Evolutionary conservation across 2,888 invertebrate species (phyloP), one percentile per base, ranked within the genome.

Genomic region (Rotaria magnacalcarata): DNA sequence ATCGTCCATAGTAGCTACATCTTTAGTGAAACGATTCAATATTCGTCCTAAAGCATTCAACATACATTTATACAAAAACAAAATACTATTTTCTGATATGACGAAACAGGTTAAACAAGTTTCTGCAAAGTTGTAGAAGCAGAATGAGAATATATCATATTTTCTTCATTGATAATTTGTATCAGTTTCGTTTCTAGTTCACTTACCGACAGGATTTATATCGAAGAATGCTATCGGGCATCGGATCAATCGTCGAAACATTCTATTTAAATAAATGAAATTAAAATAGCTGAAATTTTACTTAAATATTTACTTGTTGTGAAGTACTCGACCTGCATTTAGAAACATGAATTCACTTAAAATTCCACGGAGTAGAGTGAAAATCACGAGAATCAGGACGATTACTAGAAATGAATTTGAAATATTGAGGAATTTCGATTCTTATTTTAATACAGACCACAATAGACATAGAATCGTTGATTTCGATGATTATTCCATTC

Each of bases 261-360:
- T 54, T 54, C 54, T 54, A 54, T 14, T 67, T 19, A 67, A 27
- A 67, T 67, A 27, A n/a, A 67, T 10, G 6, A 27, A 67, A 34
- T 27, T 27, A 5, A 5, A 54, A 54, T 4, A 67, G 10, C 3
- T 1, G 14, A 11, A 14, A 67, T 19, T 27, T n/a, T 5, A 7
- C 14, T 27, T 67, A 52, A 52, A 52, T n/a, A 41, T 11, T 47
- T n/a, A 80, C 80, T 24, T 43, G 19, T 80, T 43, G 34, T 80
- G 80, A 43, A 80, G 47, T 80, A 80, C 47, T 80, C 80, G 24
- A 16, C 47, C 80, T 47, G 80, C 80, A 80, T 80, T 80, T n/a
- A 80, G n/a, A 47, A 7, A 80, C 16, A 80, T 24, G 16, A 80
- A 80, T 47, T n/a, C 47, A 2, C 47, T 80, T 7, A 47, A 4